A percentile compares a stretch with the other conserved stretches of the same genome.
Conservation (phyloP, 2,888 invertebrate species). For the Pomacea canaliculata region DNA sequence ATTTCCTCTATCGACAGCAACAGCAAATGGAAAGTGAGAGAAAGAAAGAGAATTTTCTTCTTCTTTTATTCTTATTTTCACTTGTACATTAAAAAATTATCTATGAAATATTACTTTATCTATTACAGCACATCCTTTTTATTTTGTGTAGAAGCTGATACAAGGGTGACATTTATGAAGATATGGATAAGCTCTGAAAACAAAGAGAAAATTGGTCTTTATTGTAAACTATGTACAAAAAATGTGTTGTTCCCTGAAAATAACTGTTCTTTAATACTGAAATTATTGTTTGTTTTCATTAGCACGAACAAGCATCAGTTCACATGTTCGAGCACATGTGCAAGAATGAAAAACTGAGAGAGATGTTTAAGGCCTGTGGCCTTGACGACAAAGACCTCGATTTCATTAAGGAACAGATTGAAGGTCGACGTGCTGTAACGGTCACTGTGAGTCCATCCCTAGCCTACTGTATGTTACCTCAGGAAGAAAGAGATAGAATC, state of each 20-base stretch:
- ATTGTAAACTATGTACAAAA: background rate
- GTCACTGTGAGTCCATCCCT: no score
- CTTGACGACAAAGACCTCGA: background rate
- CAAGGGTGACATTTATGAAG: no score
- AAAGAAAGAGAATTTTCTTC: background rate
- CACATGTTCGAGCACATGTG: background rate
- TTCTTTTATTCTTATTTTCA: background rate
- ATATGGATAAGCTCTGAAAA: no score
- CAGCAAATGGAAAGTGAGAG: background rate
- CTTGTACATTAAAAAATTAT: background rate
- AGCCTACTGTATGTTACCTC: no score
- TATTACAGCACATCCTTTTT: background rate
- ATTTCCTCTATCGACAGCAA: background rate
- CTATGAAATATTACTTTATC: background rate
- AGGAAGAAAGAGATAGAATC: no score
- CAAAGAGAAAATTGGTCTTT: no score
- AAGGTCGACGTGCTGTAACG: no score
- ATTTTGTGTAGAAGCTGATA: no score
- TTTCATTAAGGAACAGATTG: background rate
- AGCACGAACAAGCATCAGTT: background rate
- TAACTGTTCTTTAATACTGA: background rate
- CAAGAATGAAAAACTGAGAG: background rate
- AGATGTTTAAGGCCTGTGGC: background rate
- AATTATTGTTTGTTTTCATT: background rate
- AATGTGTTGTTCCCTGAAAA: no score